Conservation (phyloP, 1,140 invertebrate genomes). For the Ericerus pela region DNA sequence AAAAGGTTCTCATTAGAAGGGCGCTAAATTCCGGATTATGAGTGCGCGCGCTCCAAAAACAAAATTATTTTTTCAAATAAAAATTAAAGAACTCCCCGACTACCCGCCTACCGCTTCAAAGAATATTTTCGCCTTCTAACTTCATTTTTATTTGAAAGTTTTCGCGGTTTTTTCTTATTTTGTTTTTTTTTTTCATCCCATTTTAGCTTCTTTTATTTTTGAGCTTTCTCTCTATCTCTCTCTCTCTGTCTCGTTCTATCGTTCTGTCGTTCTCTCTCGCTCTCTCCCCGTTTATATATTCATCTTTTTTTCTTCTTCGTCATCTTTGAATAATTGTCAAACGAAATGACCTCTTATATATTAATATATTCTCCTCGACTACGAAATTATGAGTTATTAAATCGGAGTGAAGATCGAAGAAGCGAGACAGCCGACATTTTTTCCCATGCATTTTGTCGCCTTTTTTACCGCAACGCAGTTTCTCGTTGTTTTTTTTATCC, state of each 20-base stretch:
- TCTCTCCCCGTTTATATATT: no score
- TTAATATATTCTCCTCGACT: conserved; percentile 11
- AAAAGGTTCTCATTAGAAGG: conserved; percentile 8
- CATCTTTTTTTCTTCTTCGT: no score
- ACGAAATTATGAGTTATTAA: conserved; percentile 9
- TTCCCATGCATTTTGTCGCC: not conserved
- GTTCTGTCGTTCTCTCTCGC: no score
- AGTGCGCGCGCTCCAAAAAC: not conserved
- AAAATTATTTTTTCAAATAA: conserved; percentile 11
- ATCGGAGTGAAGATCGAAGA: conserved; percentile 7
- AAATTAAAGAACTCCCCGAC: conserved; percentile 6
- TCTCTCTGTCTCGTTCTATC: no score
- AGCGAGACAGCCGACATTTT: not conserved
- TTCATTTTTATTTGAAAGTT: no score
- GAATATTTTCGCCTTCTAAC: conserved; percentile 9
- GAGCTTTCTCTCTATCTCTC: no score
- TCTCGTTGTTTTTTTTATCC: not conserved
- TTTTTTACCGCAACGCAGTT: not conserved
- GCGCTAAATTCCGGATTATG: conserved; percentile 9
- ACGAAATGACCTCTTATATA: conserved; percentile 12
- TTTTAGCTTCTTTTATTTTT: no score
- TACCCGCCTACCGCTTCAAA: conserved; percentile 5
- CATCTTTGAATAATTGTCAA: conserved; percentile 12
- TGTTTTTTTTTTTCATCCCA: no score
- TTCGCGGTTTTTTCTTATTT: conserved; percentile 8